Evolutionary conservation across 2,797 vertebrate species (phyloP).

Genomic region (Syngnathus rostellatus): DNA sequence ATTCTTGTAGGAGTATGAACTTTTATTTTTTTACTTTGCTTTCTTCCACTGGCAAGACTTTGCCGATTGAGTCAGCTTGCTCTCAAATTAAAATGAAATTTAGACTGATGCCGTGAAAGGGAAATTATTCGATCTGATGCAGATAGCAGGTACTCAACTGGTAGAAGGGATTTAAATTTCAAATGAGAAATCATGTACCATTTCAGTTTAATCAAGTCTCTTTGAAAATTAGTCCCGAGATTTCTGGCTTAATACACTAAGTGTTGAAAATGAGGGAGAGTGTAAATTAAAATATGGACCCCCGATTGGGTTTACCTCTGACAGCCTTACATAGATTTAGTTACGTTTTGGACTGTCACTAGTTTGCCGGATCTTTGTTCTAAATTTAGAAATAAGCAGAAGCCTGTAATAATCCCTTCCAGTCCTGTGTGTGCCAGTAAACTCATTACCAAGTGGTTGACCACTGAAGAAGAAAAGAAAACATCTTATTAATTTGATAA

Average conservation of each 20-base stretch:
- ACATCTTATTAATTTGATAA: neutral
- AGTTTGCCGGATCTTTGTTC: neutral
- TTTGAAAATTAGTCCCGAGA: conserved; percentile 48
- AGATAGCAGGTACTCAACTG: conserved; percentile 31
- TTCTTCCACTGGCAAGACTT: neutral
- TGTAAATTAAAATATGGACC: conserved; percentile 41
- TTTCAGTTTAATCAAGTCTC: conserved; percentile 61
- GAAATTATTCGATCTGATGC: conserved; percentile 43
- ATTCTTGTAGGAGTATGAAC: neutral
- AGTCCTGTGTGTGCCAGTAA: neutral
- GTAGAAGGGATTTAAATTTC: conserved; percentile 52
- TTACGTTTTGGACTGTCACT: neutral
- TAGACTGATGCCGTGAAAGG: neutral
- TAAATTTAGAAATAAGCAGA: neutral
- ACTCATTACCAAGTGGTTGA: neutral
- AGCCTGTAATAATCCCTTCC: neutral
- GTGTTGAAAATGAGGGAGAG: conserved; percentile 20
- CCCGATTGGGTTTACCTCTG: conserved; percentile 28
- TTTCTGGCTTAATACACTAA: conserved; percentile 51
- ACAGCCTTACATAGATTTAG: neutral
- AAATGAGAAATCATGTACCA: conserved; percentile 54
- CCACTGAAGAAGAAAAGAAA: neutral
- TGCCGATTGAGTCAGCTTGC: neutral
- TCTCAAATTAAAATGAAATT: neutral
- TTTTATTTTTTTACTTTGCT: neutral